Evolutionary conservation across 2,797 vertebrate genomes (phyloP), one percentile per base, ranked within the genome.

Genomic region (Caiman crocodilus): DNA sequence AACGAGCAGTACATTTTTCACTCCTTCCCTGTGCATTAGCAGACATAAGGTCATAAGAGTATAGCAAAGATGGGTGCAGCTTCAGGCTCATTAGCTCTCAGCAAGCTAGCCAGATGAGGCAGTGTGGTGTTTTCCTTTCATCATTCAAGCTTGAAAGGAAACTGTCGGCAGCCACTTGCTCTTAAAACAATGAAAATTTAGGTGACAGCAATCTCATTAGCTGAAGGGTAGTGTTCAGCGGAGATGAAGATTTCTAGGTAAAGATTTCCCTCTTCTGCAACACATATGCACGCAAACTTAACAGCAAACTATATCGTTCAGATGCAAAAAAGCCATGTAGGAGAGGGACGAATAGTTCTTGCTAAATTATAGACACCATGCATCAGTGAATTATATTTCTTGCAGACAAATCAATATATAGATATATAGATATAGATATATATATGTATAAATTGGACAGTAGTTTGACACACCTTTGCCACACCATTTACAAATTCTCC

Each of bases 61-160:
- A 95, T 96, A 96, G 96, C 95, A 96, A 97, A 97, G 97, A 98
- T 98, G 97, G 97, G 97, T 98, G 97, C 97, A 97, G 97, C 97
- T 91, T 95, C 91, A 95, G 98, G 96, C 97, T 98, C 98, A 98
- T 98, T 98, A 98, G 97, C 97, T 98, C 97, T 63, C 98, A 98
- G 98, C 98, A 97, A 98, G 98, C 97, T 93, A 96, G 97, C 97
- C 98, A 98, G 97, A 98, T 97, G 97, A 98, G 97, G 96, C 97
- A 86, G 91, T 73, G 78, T 97, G 97, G 96, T 97, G 97, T 98
- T 98, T 98, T 97, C 96, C 97, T 98, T 98, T 98, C 97, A 98
- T 98, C 98, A 98, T 97, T 98, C 98, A 98, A 97, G 98, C 98
- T 98, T 98, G 98, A 98, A 98, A 98, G 97, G 93, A 98, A 98